Percentiles rank a stretch among this genome's conserved stretches.
Conservation (phyloP, 2,888 invertebrate genomes). For the Tipula helvola region DNA sequence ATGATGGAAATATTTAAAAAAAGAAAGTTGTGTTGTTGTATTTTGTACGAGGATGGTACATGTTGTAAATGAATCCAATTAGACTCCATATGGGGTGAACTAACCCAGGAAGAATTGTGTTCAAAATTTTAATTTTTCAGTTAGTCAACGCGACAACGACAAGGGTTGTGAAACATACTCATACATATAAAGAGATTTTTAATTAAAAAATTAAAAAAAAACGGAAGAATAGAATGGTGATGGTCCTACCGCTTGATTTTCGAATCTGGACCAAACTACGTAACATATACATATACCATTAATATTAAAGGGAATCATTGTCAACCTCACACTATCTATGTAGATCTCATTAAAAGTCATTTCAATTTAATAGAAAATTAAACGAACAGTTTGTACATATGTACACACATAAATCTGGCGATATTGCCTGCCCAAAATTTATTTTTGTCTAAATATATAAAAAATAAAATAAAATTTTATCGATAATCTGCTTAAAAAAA, state of each 20-base stretch:
- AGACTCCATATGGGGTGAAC: not conserved
- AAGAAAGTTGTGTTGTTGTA: not conserved
- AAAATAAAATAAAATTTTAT: not conserved
- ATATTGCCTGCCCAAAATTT: not conserved
- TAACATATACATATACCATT: not conserved
- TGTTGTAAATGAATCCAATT: not conserved
- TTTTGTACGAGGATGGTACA: not conserved
- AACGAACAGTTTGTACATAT: not conserved
- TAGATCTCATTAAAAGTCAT: not conserved
- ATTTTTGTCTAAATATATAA: not conserved
- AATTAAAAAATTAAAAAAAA: not conserved
- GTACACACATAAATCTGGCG: not conserved
- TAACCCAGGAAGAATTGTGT: not conserved
- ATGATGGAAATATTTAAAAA: not conserved
- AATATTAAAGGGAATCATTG: not conserved
- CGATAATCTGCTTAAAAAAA: not conserved
- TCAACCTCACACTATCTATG: not conserved
- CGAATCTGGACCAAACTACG: not conserved
- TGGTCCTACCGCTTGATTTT: not conserved
- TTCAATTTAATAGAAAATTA: not conserved
- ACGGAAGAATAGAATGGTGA: not conserved
- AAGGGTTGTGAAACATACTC: not conserved
- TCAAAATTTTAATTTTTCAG: not conserved
- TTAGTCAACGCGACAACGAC: not conserved
- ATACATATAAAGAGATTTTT: not conserved